These are phyloP conservation scores for Antedon bifida DNA, from an alignment of 35 echinoderm and acorn worm genomes.

Conservation along the genomic window DNA sequence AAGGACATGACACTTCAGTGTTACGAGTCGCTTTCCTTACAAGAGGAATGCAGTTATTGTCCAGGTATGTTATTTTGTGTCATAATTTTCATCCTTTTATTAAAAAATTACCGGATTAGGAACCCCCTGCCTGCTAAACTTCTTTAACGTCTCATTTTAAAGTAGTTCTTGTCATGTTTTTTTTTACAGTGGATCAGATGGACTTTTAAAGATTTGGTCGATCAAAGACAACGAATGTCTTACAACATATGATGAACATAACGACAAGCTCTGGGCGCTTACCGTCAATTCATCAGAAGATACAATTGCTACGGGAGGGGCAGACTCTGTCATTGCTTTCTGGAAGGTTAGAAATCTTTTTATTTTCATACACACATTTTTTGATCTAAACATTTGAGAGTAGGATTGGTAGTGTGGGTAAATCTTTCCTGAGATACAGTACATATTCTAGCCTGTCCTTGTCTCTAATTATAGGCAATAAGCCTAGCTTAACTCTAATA, in stretches of 20 bases:
- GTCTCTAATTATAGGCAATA: too few species aligned
- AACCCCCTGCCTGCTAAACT: too few species aligned
- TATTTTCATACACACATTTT: too few species aligned
- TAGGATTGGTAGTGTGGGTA: too few species aligned
- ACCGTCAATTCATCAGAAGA: slow-evolving; percentile 20
- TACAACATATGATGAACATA: slow-evolving; percentile 80
- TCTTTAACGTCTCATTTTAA: too few species aligned
- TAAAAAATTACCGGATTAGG: too few species aligned
- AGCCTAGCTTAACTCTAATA: too few species aligned
- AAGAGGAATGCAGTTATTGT: slow-evolving; percentile 80
- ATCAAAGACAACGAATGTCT: slow-evolving; percentile 94
- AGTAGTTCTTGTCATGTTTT: not conserved
- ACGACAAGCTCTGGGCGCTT: slow-evolving; percentile 74
- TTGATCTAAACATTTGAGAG: too few species aligned
- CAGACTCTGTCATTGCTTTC: slow-evolving; percentile 20
- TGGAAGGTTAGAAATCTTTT: too few species aligned
- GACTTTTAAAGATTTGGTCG: slow-evolving; percentile 85
- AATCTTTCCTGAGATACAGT: too few species aligned
- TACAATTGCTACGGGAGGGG: slow-evolving; percentile 45
- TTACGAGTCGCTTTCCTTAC: slow-evolving; percentile 61
- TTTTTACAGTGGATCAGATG: slow-evolving; percentile 82
- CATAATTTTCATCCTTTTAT: too few species aligned
- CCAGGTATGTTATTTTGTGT: slow-evolving; percentile 63
- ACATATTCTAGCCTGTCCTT: too few species aligned
- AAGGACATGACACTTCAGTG: slow-evolving; percentile 93